Evolutionary conservation across 2,797 vertebrate species (phyloP).

Genomic region (Podarcis siculus): DNA sequence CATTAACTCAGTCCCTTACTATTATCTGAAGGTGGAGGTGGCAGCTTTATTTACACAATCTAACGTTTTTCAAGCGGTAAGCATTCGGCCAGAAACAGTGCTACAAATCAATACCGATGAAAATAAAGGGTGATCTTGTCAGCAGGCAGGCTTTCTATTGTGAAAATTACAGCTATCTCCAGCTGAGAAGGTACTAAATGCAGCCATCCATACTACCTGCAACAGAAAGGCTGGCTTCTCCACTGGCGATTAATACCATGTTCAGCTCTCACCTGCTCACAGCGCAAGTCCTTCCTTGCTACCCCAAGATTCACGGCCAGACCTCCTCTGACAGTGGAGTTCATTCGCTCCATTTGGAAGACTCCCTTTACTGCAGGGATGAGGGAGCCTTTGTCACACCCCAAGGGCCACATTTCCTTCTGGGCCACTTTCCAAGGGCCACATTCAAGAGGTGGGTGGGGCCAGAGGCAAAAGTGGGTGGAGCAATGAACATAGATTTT

Average conservation of each 20-base stretch:
- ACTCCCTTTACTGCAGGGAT: background rate
- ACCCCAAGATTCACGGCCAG: background rate
- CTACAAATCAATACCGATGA: slow-evolving; percentile 34
- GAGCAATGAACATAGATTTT: no score
- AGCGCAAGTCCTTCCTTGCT: background rate
- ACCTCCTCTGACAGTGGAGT: background rate
- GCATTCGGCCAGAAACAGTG: slow-evolving; percentile 32
- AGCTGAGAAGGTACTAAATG: background rate
- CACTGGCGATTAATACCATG: background rate
- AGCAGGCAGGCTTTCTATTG: slow-evolving; percentile 32
- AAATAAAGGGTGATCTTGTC: slow-evolving; percentile 16
- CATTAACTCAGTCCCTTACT: slow-evolving; percentile 19
- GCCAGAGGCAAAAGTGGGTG: no score
- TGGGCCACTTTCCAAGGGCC: no score
- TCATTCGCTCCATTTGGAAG: background rate
- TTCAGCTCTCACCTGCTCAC: background rate
- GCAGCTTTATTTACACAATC: slow-evolving; percentile 9
- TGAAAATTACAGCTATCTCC: slow-evolving; percentile 12
- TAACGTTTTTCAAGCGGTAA: slow-evolving; percentile 1
- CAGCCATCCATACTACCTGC: background rate
- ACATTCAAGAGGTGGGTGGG: no score
- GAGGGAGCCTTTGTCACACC: background rate
- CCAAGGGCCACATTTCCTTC: no score
- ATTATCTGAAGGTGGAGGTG: slow-evolving; percentile 30
- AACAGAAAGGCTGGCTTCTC: slow-evolving; percentile 11